Conservation (phyloP, 2,113 vertebrate species). For the Delphinus delphis region DNA sequence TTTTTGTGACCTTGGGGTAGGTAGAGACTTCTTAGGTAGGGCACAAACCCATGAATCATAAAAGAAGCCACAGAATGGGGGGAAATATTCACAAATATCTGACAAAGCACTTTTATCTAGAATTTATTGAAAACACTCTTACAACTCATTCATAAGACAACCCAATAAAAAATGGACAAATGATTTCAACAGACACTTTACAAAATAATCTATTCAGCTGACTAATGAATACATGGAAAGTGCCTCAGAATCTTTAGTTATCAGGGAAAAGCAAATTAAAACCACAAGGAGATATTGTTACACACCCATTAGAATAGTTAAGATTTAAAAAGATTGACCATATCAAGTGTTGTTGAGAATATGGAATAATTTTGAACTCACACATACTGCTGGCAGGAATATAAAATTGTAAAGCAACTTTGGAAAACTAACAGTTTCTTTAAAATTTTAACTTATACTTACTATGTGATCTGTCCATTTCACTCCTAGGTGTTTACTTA, state of each 20-base stretch:
- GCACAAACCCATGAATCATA: background rate
- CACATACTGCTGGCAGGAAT: background rate
- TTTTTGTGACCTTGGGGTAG: background rate
- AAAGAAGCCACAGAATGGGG: background rate
- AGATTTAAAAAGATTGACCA: background rate
- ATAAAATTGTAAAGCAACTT: background rate
- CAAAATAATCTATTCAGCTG: background rate
- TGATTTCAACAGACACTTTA: background rate
- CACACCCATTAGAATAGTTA: background rate
- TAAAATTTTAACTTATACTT: conserved; percentile 20
- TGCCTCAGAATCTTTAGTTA: background rate
- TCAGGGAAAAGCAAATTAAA: background rate
- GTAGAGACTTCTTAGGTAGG: background rate
- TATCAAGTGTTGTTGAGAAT: background rate
- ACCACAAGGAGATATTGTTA: background rate
- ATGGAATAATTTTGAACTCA: background rate
- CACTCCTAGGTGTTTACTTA: background rate
- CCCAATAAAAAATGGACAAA: background rate
- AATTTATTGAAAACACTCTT: background rate
- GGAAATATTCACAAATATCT: background rate
- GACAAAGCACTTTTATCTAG: background rate
- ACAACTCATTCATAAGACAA: background rate
- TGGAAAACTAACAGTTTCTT: conserved; percentile 2
- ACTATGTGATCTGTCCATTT: background rate
- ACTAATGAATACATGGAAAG: background rate